Evolutionary conservation across 2,797 vertebrate species (phyloP).

Genomic region (Sebastes hubbsi): DNA sequence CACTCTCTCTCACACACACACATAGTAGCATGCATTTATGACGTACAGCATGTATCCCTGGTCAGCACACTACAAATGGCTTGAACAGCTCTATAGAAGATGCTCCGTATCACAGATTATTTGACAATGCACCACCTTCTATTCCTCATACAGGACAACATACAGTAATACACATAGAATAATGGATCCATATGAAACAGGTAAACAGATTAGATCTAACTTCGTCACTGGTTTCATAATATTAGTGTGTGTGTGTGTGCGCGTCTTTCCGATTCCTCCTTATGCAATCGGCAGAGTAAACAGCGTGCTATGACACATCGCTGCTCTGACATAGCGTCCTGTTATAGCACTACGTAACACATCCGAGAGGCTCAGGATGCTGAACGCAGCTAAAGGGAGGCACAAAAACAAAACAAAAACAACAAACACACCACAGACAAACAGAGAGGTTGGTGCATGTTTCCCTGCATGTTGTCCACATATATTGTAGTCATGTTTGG

Average conservation of each 20-base stretch:
- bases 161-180: background rate
- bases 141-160: background rate
- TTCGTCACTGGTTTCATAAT: slow-evolving; percentile 31
- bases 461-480: background rate
- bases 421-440: slow-evolving; percentile 37
- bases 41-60: background rate
- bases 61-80: slow-evolving; percentile 35
- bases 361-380: slow-evolving; percentile 43
- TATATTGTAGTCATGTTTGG: slow-evolving; percentile 56
- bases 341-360: slow-evolving; percentile 62
- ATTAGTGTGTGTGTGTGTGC: background rate
- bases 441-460: slow-evolving; percentile 13
- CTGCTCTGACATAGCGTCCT: slow-evolving; percentile 51
- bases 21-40: background rate
- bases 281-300: slow-evolving; percentile 68
- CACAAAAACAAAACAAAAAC: background rate
- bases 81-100: background rate
- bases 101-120: background rate
- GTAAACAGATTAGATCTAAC: slow-evolving; percentile 4
- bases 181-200: background rate
- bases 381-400: slow-evolving; percentile 16
- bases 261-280: slow-evolving; percentile 41
- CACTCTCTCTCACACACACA: background rate
- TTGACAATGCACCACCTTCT: background rate
- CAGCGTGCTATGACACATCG: slow-evolving; percentile 66